These are phyloP conservation scores for Patella ulyssiponensis DNA, from an alignment of 2,888 invertebrate genomes.

Conservation along the genomic window DNA sequence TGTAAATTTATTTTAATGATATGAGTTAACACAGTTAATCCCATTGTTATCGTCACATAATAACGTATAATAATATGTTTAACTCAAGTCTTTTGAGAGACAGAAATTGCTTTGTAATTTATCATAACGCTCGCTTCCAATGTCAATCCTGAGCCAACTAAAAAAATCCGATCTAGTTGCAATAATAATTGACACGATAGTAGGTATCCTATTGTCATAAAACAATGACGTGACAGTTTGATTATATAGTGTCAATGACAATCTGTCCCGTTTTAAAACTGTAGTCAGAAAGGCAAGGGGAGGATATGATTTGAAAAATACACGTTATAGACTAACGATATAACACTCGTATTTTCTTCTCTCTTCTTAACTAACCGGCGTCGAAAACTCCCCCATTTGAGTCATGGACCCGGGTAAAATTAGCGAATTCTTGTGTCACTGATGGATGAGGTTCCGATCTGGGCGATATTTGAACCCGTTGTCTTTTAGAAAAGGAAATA, in stretches of 20 bases:
- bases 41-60: too few species aligned
- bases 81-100: too few species aligned
- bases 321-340: not conserved
- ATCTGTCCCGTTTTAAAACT: not conserved
- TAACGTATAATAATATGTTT: too few species aligned
- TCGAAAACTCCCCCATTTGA: slow-evolving; percentile 1
- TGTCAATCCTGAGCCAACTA: not conserved
- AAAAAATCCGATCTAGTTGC: not conserved
- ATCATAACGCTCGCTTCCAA: not conserved
- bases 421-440: slow-evolving; percentile 4
- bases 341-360: not conserved
- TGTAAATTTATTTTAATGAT: too few species aligned
- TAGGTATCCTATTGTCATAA: slow-evolving; percentile 1
- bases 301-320: not conserved
- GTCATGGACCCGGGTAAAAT: slow-evolving; percentile 2
- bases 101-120: too few species aligned
- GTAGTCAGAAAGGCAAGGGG: not conserved
- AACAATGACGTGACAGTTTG: not conserved
- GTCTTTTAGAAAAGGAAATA: slow-evolving; percentile 1
- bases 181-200: not conserved
- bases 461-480: slow-evolving; percentile 4
- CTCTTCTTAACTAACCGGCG: not conserved
- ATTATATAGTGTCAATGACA: slow-evolving; percentile 6
- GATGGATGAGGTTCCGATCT: slow-evolving; percentile 12
- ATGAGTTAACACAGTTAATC: too few species aligned